Evolutionary conservation across 2,888 invertebrate genomes (phyloP), one percentile per base, ranked within the genome.

Genomic region (Ichneumoninae sp.): DNA sequence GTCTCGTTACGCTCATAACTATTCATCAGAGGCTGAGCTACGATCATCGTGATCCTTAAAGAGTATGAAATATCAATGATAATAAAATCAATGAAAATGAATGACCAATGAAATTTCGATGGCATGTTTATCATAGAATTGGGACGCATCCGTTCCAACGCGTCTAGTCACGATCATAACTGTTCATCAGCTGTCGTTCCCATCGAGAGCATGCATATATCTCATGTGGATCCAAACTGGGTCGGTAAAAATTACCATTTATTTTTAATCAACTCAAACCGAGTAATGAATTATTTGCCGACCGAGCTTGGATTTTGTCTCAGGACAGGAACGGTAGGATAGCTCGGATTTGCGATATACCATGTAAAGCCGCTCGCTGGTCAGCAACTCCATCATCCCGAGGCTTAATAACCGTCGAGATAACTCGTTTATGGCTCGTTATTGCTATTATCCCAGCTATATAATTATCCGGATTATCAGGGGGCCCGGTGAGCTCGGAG

Each of bases 361-460:
- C 19, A 19, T 40, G 40, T 66, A 40, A 19, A 66, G 10, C 40
- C n/a, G 36, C 13, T 16, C 66, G 66, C 66, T 40, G 40, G 63
- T 63, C 40, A 40, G 66, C 19, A 66, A 66, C 40, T 66, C 40
- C 40, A 66, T 66, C 66, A 66, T 19, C 13, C 40, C 4, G 36
- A n/a, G 63, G 63, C 63, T 63, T 33, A 76, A 68, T 22, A 66
- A 68, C 66, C 26, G 36, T 54, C 70, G 47, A 52, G 60, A 65
- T 63, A 65, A 73, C 74, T 75, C 50, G 63, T 63, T 75, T 75
- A 50, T 40, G 30, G 74, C 74, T 75, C 50, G 33, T 65, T 44
- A 63, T 74, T 63, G 30, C 26, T 50, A 54, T 54, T 71, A 36
- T 50, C 65, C 50, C 30, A 50, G 50, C 52, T 54, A 68, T 66